Evolutionary conservation across 2,113 vertebrate genomes (phyloP).

Genomic region (Tretioscincus oriximinensis): DNA sequence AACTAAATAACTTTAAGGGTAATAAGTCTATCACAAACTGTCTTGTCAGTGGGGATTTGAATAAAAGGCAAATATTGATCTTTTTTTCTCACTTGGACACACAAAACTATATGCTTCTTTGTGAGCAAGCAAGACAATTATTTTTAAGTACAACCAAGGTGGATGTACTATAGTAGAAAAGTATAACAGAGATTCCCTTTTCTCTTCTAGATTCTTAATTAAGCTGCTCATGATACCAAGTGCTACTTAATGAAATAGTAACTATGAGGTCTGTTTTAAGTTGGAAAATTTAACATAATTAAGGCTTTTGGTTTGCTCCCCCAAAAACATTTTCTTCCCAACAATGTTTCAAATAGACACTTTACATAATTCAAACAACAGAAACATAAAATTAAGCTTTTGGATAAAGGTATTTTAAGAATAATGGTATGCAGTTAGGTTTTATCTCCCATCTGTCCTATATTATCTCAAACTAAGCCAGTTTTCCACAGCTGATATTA

Average conservation of each 20-base stretch:
- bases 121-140: neutral
- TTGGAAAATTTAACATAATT: slow-evolving; percentile 42
- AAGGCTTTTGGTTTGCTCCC: slow-evolving; percentile 36
- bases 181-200: slow-evolving; percentile 22
- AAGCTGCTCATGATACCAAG: slow-evolving; percentile 25
- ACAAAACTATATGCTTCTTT: neutral
- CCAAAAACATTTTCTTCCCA: neutral
- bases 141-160: neutral
- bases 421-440: neutral
- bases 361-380: slow-evolving; percentile 30
- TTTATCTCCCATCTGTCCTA: neutral
- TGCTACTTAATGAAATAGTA: slow-evolving; percentile 9
- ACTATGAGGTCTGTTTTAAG: slow-evolving; percentile 50
- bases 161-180: slow-evolving; percentile 41
- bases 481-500: neutral
- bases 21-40: too few relatives aligned
- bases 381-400: neutral
- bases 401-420: slow-evolving; percentile 18
- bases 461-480: slow-evolving; percentile 8
- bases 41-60: neutral
- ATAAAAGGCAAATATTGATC: neutral
- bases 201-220: slow-evolving; percentile 12
- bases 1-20: neutral
- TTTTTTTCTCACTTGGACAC: neutral
- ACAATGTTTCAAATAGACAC: slow-evolving; percentile 44